Evolutionary conservation across 2,113 vertebrate species (phyloP), one percentile per base, ranked within the genome.

Genomic region (Ameiurus melas): DNA sequence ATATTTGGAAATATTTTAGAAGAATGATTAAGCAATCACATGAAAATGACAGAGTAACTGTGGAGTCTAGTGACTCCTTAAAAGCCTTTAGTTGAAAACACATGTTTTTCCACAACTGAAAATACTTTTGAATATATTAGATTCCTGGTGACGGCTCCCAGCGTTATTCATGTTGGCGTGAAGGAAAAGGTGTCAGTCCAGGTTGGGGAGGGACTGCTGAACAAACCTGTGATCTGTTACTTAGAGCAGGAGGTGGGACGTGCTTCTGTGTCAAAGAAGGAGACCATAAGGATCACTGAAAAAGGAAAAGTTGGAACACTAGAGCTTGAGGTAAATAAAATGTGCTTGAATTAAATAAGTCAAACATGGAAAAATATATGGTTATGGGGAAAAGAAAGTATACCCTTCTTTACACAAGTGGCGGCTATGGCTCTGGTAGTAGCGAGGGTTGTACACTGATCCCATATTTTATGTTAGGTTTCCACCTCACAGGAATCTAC

Each of bases 71-170:
- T 7, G 12, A 53, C 53, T 58, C 8, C 53, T 58, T 7, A 57
- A 20, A 30, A 68, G 62, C 16, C 62, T 53, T 22, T 13, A 78
- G 12, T 2, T 27, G 5, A 78, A 27, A 53, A 78, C 43, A 78
- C 75, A 51, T 25, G 22, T 22, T 78, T 16, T n/a, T 77, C 33
- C 3, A 73, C 22, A 20, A 25, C 19, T 36, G n/a, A 81, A 58
- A 36, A 70, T 68, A 19, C 39, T 27, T 39, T 36, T 36, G 27
- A 27, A 22, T 62, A 7, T 86, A 20, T 43, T 90, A 96, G 95
- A 88, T 95, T 95, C 90, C 91, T 96, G 77, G 94, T 96, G 53
- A 93, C 94, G 25, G 95, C 94, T 51, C 95, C 95, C 9, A 90
- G 57, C 70, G 91, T 95, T 36, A 94, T 96, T 92, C 95, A 95